Evolutionary conservation across 2,888 invertebrate genomes (phyloP).

Genomic region (Bembecia ichneumoniformis): DNA sequence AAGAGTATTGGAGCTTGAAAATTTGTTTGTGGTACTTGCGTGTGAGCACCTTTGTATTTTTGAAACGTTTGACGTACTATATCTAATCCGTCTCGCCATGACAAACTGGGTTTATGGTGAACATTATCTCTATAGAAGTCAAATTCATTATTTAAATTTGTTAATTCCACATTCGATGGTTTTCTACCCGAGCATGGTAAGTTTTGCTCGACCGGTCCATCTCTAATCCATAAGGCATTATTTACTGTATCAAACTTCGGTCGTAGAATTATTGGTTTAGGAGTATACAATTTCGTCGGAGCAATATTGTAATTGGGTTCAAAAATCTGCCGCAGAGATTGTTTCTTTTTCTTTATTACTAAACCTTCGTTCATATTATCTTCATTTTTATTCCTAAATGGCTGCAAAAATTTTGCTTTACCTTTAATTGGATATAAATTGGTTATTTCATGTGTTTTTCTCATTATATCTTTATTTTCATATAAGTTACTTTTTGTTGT

Average conservation of each 20-base stretch:
- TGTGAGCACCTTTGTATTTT: conserved; percentile 1
- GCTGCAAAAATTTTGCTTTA: no score
- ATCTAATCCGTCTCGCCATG: conserved; percentile 23
- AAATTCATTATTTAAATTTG: conserved; percentile 13
- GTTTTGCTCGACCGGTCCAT: no score
- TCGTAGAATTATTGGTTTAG: background rate
- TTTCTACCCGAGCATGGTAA: no score
- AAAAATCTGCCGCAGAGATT: no score
- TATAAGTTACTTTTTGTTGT: no score
- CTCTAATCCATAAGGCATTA: conserved; percentile 2
- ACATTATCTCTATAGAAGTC: conserved; percentile 18
- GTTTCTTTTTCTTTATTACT: no score
- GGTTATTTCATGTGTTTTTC: no score
- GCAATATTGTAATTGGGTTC: no score
- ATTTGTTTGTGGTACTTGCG: background rate
- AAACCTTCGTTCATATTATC: no score
- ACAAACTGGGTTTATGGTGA: conserved; percentile 15
- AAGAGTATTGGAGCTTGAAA: background rate
- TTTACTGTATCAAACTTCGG: conserved; percentile 16
- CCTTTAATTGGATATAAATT: no score
- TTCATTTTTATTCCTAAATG: no score
- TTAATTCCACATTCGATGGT: background rate
- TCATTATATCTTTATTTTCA: no score
- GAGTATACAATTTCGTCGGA: background rate
- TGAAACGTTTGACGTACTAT: conserved; percentile 14